These are phyloP conservation scores for Apantesis nais DNA, from an alignment of 2,888 invertebrate species.

Conservation along the genomic window DNA sequence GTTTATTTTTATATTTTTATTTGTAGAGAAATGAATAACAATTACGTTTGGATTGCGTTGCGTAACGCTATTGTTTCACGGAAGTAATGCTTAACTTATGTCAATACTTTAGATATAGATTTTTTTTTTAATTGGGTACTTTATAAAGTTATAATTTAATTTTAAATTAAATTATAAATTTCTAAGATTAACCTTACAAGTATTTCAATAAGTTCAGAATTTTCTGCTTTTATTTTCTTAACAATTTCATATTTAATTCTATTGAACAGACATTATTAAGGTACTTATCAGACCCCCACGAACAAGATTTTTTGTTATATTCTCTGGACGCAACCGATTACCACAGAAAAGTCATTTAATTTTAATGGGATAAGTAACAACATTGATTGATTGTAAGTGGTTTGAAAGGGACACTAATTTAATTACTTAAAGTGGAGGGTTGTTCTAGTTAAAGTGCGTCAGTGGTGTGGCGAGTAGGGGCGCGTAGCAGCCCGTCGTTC, in stretches of 20 bases:
- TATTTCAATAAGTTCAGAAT: not conserved
- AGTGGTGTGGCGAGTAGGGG: slow-evolving; percentile 47
- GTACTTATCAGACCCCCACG: not conserved
- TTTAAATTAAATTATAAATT: no score
- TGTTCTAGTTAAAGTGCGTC: slow-evolving; percentile 53
- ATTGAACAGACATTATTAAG: not conserved
- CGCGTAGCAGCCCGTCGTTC: slow-evolving; percentile 38
- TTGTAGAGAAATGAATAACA: slow-evolving; percentile 27
- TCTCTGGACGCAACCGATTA: slow-evolving; percentile 1
- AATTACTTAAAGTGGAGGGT: slow-evolving; percentile 64
- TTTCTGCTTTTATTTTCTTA: not conserved
- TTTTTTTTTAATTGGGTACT: no score
- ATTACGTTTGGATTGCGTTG: slow-evolving; percentile 1
- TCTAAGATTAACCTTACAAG: not conserved
- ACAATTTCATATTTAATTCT: not conserved
- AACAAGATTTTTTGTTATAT: not conserved
- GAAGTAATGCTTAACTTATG: not conserved
- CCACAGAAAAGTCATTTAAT: slow-evolving; percentile 33
- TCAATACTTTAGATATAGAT: not conserved
- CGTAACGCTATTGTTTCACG: not conserved
- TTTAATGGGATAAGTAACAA: slow-evolving; percentile 40
- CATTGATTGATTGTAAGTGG: slow-evolving; percentile 45
- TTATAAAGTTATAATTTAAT: no score
- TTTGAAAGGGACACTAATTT: slow-evolving; percentile 66
- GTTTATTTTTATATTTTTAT: slow-evolving; percentile 44